Percentiles rank a stretch among this genome's conserved stretches.
Conservation (phyloP, 2,888 invertebrate species). For the Sarcophaga variegata region DNA sequence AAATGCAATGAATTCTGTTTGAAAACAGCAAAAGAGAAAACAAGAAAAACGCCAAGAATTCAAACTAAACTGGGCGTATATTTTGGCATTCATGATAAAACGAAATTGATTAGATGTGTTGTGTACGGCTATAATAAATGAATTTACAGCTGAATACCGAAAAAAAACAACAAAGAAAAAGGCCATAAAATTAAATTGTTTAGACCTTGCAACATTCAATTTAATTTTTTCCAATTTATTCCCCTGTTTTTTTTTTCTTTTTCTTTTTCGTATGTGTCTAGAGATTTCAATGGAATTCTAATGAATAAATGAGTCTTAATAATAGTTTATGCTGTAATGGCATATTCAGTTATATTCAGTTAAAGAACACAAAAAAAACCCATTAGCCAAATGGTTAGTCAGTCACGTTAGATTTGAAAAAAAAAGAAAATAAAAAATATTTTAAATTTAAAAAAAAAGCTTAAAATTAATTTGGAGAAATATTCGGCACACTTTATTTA, state of each 20-base stretch:
- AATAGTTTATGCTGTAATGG: background rate
- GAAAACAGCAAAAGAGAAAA: conserved; percentile 10
- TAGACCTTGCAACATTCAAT: conserved; percentile 35
- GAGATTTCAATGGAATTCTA: conserved; percentile 52
- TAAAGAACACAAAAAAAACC: conserved; percentile 21
- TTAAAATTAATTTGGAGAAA: no score
- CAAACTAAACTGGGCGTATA: conserved; percentile 54
- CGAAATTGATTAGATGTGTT: conserved; percentile 59
- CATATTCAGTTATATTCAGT: no score
- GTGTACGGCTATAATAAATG: no score
- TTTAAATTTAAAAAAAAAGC: no score
- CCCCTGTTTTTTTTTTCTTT: no score
- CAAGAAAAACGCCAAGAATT: background rate
- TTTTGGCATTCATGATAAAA: conserved; percentile 54
- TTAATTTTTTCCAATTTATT: no score
- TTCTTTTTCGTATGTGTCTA: background rate
- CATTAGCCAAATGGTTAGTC: conserved; percentile 55
- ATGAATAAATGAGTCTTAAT: conserved; percentile 28
- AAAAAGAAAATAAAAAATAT: no score
- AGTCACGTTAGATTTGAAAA: conserved; percentile 57
- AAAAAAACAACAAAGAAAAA: background rate
- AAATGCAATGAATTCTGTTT: conserved; percentile 53
- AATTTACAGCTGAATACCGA: background rate
- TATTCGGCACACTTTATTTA: no score
- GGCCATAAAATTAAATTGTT: background rate